Evolutionary conservation across 2,113 vertebrate species (phyloP).

Genomic region (Pristiophorus japonicus): DNA sequence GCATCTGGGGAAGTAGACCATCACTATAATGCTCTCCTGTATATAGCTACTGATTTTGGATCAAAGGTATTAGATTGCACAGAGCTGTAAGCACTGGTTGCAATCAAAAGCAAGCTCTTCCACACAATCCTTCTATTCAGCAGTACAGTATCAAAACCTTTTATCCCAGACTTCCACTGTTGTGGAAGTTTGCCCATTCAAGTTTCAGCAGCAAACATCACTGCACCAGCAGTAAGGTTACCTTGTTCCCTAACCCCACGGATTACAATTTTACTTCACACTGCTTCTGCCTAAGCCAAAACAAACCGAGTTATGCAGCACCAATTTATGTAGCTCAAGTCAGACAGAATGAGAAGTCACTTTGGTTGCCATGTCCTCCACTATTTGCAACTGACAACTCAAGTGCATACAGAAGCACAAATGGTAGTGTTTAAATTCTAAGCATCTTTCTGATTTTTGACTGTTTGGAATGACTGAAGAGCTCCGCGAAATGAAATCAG

Average conservation of each 20-base stretch:
- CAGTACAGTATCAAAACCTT: not conserved
- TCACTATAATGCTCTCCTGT: not conserved
- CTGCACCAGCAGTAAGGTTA: not conserved
- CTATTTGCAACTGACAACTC: not conserved
- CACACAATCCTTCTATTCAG: not conserved
- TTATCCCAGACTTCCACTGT: not conserved
- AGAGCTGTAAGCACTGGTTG: not conserved
- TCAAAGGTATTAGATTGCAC: too few species aligned
- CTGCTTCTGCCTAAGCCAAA: not conserved
- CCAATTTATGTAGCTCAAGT: not conserved
- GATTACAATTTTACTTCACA: not conserved
- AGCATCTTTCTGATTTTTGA: not conserved
- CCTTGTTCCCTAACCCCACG: too few species aligned
- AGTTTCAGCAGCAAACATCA: not conserved
- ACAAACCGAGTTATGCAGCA: not conserved
- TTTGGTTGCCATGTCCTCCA: not conserved
- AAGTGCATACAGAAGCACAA: not conserved
- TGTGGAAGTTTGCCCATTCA: not conserved
- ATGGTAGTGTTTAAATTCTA: not conserved
- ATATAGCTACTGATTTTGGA: not conserved
- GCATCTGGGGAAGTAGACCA: not conserved
- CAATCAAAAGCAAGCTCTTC: not conserved
- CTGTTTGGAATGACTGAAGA: not conserved
- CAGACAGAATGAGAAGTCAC: not conserved
- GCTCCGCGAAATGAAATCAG: not conserved